These are phyloP conservation scores for Campoplex capitator DNA, from an alignment of 2,888 invertebrate species.

Conservation along the genomic window DNA sequence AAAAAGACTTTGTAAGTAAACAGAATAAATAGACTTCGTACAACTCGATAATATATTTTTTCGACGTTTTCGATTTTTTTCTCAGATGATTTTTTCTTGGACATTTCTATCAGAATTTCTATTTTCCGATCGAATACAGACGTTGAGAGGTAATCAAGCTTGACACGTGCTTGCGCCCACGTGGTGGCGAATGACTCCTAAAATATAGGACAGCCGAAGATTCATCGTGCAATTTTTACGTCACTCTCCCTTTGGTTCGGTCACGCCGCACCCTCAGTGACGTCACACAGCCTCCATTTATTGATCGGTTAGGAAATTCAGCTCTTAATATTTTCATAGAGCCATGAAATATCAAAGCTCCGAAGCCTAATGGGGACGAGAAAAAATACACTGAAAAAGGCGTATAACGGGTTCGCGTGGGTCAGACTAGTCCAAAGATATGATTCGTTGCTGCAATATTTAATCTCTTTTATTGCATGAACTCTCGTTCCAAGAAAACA, in stretches of 20 bases:
- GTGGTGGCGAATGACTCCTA: conserved; percentile 60
- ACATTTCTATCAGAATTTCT: neutral
- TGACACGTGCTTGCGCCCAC: conserved; percentile 73
- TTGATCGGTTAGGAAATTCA: conserved; percentile 80
- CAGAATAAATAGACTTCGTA: neutral
- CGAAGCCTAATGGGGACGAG: conserved; percentile 24
- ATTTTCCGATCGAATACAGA: neutral
- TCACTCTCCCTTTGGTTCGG: conserved; percentile 61
- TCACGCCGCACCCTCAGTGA: conserved; percentile 80
- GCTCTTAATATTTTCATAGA: conserved; percentile 70
- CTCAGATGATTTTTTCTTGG: neutral
- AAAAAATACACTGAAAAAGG: neutral
- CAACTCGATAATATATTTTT: neutral
- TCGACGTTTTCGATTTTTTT: neutral
- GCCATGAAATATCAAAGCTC: conserved; percentile 18
- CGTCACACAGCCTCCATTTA: conserved; percentile 82
- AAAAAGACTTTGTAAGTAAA: neutral
- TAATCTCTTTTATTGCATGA: conserved; percentile 21
- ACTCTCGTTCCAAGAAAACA: conserved; percentile 41
- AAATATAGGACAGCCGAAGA: conserved; percentile 61
- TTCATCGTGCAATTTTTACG: conserved; percentile 58
- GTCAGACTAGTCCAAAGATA: neutral
- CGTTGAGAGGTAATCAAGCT: neutral
- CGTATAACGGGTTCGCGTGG: conserved; percentile 1
- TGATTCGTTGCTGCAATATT: conserved; percentile 47